A percentile compares a stretch with the other conserved stretches of the same genome.
Evolutionary conservation across 2,888 invertebrate genomes (phyloP).

Genomic region (Tortrix viridana): DNA sequence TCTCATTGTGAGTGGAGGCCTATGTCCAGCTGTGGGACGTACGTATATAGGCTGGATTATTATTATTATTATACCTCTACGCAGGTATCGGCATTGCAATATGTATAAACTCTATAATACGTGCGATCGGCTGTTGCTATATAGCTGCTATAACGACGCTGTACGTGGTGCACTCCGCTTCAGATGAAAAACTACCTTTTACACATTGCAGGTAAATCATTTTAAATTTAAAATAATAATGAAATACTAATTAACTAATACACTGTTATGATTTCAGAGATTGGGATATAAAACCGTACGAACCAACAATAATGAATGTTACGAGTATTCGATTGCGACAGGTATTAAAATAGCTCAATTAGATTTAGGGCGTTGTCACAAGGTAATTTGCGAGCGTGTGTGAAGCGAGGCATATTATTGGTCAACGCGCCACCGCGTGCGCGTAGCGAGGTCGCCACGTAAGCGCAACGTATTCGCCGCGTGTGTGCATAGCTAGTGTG

Average conservation of each 20-base stretch:
- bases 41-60: too few relatives aligned
- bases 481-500: too few relatives aligned
- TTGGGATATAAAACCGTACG: conserved; percentile 58
- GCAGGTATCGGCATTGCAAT: conserved; percentile 75
- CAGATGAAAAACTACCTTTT: conserved; percentile 65
- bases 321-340: conserved; percentile 44
- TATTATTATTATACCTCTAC: not conserved
- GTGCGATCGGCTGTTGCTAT: conserved; percentile 65
- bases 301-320: conserved; percentile 53
- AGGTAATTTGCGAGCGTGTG: too few relatives aligned
- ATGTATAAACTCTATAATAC: conserved; percentile 69
- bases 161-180: conserved; percentile 61
- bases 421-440: not conserved
- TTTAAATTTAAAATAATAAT: not conserved
- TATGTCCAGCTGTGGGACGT: too few relatives aligned
- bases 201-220: conserved; percentile 67
- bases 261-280: conserved; percentile 53
- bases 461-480: too few relatives aligned
- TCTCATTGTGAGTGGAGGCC: too few relatives aligned
- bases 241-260: conserved; percentile 19
- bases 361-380: too few relatives aligned
- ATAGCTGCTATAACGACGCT: conserved; percentile 65
- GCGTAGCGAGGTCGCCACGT: too few relatives aligned
- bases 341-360: conserved; percentile 46
- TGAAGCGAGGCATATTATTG: too few relatives aligned